phyloP scores from a whole-genome alignment of 2,797 vertebrate species.

The Parotocinclus haroldoi region DNA sequence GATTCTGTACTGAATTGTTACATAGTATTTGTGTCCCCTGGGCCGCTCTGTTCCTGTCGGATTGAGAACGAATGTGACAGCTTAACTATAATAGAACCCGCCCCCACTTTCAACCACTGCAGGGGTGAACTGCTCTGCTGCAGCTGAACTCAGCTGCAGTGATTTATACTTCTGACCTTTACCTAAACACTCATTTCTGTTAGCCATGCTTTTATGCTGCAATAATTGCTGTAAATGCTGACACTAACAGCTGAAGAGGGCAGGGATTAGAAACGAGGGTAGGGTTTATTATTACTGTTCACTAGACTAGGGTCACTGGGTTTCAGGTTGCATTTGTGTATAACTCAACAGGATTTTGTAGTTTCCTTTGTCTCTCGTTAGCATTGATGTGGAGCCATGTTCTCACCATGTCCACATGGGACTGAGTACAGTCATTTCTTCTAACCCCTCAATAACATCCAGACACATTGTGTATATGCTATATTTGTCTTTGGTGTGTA shows the following conservation, averaged over 20 bases:
- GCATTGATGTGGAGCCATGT: no score
- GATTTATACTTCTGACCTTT: conserved; percentile 42
- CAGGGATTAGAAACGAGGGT: conserved; percentile 17
- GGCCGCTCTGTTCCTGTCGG: conserved; percentile 18
- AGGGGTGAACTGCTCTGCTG: conserved; percentile 30
- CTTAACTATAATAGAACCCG: conserved; percentile 29
- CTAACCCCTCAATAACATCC: no score
- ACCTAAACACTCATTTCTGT: conserved; percentile 44
- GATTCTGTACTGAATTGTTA: conserved; percentile 34
- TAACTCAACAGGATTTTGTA: no score
- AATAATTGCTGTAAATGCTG: conserved; percentile 37
- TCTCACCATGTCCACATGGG: no score
- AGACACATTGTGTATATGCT: no score
- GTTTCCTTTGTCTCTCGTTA: no score
- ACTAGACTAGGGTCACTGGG: conserved; percentile 11
- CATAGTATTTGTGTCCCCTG: conserved; percentile 26
- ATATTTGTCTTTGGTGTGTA: no score
- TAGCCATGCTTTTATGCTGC: conserved; percentile 40
- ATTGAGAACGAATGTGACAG: conserved; percentile 40
- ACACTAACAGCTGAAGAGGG: conserved; percentile 28
- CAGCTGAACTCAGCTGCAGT: conserved; percentile 17
- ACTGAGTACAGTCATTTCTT: no score
- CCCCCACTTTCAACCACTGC: conserved; percentile 28
- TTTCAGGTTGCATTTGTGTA: no score
- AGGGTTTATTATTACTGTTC: background rate